Base-by-base conservation (phyloP, 2,797 vertebrate species). In the Anabacerthia variegaticeps region DNA sequence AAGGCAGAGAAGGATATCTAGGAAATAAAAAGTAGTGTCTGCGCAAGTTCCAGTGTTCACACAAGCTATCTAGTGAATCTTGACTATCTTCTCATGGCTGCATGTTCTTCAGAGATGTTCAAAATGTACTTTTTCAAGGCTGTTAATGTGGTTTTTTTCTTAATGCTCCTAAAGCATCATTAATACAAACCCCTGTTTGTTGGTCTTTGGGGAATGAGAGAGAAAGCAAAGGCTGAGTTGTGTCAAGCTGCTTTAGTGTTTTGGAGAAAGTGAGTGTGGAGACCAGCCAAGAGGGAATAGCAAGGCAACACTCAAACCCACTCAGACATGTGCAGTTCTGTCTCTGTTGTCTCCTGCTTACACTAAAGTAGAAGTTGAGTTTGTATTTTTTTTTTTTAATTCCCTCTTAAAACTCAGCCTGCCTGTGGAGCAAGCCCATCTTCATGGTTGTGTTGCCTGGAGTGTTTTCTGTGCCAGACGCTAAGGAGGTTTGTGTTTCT, bases 61-160 rank as follows among this genome's bases (percentile, higher is more conserved):
- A 39, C 30, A 41, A 51, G 14, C 56, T 94, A 49, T 71, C 51
- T n/a, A 4, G 52, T 56, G 41, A 59, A 86, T 67, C 83, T 71
- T 46, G 54, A 13, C 85, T 72, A 30, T 88, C 68, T 89, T 65
- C 30, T 56, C 6, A 20, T 61, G 68, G 61, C 72, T 85, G 9
- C n/a, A 4, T 51, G 61, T 69, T 92, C 66, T 88, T 73, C 1
- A 12, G 56, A 89, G 68, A 49, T 73, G 58, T 84, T 85, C 49
- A 93, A 67, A 91, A 39, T 51, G 54, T 88, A 68, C 79, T 89
- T 94, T 77, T 62, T 72, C 79, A 94, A 88, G 89, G 91, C 41
- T 9, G 2, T 44, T 74, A 15, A 32, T 26, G 20, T 30, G 34
- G 5, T 15, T 20, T 71, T 86, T 90, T 88, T 12, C 32, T 32